Evolutionary conservation across 1,140 invertebrate species (phyloP).

Genomic region (Pogonomyrmex barbatus): DNA sequence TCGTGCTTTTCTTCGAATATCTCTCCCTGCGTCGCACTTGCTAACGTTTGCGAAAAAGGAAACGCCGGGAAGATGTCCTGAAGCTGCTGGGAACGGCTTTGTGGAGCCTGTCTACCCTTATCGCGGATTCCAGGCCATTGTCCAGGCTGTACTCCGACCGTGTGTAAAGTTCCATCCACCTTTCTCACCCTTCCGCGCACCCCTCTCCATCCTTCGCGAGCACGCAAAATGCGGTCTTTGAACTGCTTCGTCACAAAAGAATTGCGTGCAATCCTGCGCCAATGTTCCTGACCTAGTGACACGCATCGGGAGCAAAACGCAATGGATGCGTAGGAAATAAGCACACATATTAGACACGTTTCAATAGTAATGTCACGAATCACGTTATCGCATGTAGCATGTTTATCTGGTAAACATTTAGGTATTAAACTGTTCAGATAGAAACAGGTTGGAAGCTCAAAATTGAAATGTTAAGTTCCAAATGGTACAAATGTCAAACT

Average conservation of each 20-base stretch:
- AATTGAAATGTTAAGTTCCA: neutral
- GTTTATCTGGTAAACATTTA: neutral
- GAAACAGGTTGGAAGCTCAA: neutral
- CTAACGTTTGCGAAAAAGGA: slow-evolving; percentile 50
- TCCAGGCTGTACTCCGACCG: slow-evolving; percentile 69
- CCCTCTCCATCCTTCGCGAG: neutral
- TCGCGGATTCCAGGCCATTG: slow-evolving; percentile 84
- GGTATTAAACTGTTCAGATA: slow-evolving; percentile 8
- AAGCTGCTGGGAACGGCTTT: slow-evolving; percentile 61
- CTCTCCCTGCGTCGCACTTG: slow-evolving; percentile 16
- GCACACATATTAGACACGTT: neutral
- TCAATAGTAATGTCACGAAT: neutral
- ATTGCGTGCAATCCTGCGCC: slow-evolving; percentile 2
- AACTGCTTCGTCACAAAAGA: slow-evolving; percentile 9
- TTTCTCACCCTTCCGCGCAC: neutral
- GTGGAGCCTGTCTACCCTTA: slow-evolving; percentile 80
- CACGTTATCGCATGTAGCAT: neutral
- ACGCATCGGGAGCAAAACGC: slow-evolving; percentile 46
- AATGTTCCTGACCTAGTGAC: slow-evolving; percentile 65
- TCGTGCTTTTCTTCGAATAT: slow-evolving; percentile 10
- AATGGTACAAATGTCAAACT: neutral
- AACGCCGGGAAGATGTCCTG: neutral
- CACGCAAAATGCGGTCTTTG: slow-evolving; percentile 19
- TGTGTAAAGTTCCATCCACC: slow-evolving; percentile 64
- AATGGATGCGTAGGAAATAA: neutral